Conservation (phyloP, 2,113 vertebrate species). For the Gobiocypris rarus region DNA sequence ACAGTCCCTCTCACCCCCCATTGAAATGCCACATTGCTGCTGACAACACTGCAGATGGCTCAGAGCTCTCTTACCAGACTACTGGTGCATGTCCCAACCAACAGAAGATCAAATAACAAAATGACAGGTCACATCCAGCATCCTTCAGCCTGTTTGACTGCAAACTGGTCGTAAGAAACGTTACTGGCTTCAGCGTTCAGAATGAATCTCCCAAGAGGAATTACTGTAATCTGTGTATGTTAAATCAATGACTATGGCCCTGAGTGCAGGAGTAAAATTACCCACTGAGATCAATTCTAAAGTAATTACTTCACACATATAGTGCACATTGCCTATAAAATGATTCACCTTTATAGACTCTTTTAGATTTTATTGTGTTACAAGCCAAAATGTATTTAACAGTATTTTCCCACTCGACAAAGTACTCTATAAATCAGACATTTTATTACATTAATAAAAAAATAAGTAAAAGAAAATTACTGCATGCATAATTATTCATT, state of each 20-base stretch:
- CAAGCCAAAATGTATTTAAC: not conserved
- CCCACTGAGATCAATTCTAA: constrained; percentile 15
- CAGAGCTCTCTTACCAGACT: constrained; percentile 10
- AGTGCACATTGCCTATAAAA: constrained; percentile 5
- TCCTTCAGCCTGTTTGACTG: not conserved
- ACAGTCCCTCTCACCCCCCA: not conserved
- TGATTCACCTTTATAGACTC: constrained; percentile 13
- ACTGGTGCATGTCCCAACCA: constrained; percentile 7
- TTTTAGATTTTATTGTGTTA: constrained; percentile 22
- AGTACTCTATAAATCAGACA: not conserved
- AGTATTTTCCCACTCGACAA: not conserved
- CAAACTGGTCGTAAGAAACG: not conserved
- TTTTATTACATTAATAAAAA: not conserved
- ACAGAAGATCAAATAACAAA: constrained; percentile 13
- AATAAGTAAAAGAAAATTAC: not conserved
- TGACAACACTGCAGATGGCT: constrained; percentile 20
- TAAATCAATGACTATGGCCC: constrained; percentile 21
- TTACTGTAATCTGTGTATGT: constrained; percentile 30
- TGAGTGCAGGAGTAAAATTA: constrained; percentile 3
- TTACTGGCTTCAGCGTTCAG: not conserved
- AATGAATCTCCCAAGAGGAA: constrained; percentile 18
- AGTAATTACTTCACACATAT: constrained; percentile 27
- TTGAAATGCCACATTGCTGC: not conserved
- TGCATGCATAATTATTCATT: not conserved
- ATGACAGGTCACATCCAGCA: not conserved